phyloP scores from a whole-genome alignment of 2,113 vertebrate genomes.

The Malurus alboscapulatus region DNA sequence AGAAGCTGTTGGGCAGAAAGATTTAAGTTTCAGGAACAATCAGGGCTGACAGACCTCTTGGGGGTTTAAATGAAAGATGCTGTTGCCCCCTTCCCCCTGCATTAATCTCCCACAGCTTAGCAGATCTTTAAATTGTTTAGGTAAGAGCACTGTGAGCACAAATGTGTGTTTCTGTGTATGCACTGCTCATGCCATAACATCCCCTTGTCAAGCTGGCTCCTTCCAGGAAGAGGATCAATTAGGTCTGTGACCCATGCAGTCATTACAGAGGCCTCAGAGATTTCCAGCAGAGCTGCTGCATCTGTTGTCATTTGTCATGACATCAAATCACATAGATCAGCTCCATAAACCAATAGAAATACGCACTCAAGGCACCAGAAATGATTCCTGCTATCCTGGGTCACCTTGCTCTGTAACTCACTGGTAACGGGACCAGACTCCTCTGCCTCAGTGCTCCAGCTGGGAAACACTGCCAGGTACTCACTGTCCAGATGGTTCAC shows the following conservation, averaged over 20 bases:
- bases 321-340: background rate
- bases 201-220: background rate
- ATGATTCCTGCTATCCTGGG: background rate
- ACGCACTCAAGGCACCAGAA: background rate
- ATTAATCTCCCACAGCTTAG: background rate
- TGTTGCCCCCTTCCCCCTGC: background rate
- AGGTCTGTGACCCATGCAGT: slow-evolving; percentile 1
- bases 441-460: background rate
- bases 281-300: slow-evolving; percentile 7
- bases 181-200: background rate
- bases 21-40: background rate
- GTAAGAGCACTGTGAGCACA: background rate
- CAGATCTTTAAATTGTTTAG: background rate
- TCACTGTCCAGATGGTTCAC: background rate
- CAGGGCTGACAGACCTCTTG: background rate
- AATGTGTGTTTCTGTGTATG: background rate
- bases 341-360: slow-evolving; percentile 37
- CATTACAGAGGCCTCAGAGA: background rate
- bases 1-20: background rate
- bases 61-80: background rate
- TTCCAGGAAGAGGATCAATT: slow-evolving; percentile 46
- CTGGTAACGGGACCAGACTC: background rate
- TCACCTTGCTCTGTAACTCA: slow-evolving; percentile 28
- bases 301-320: slow-evolving; percentile 40
- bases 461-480: background rate